A percentile compares a stretch with the other conserved stretches of the same genome.
phyloP scores from a whole-genome alignment of 2,888 invertebrate genomes.

The Epinotia ramella region DNA sequence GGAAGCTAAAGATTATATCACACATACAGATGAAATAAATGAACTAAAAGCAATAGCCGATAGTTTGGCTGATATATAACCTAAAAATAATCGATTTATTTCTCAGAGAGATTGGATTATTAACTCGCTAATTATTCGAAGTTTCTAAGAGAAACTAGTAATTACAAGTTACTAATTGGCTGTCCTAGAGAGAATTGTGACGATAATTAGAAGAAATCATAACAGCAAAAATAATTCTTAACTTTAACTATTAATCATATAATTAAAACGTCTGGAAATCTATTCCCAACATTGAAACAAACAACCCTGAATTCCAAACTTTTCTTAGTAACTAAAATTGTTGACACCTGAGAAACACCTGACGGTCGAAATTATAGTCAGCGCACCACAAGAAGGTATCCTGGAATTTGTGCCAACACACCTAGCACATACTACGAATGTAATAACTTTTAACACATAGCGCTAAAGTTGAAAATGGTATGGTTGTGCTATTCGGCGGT shows the following conservation, averaged over 20 bases:
- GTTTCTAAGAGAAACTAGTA: constrained; percentile 4
- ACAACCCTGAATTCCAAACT: neutral
- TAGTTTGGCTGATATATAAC: neutral
- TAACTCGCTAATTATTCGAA: neutral
- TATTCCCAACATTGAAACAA: neutral
- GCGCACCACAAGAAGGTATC: constrained; percentile 37
- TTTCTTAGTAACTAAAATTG: constrained; percentile 28
- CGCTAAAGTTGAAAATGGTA: constrained; percentile 22
- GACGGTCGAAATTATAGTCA: constrained; percentile 43
- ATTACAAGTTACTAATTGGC: constrained; percentile 20
- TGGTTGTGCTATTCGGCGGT: neutral
- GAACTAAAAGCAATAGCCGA: neutral
- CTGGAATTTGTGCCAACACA: constrained; percentile 27
- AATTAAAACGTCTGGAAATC: too few relatives aligned
- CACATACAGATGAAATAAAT: too few relatives aligned
- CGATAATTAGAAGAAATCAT: neutral
- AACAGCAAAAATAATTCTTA: neutral
- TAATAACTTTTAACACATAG: constrained; percentile 11
- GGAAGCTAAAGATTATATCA: neutral
- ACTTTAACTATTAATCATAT: too few relatives aligned
- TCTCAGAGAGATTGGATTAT: constrained; percentile 1
- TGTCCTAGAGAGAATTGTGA: neutral
- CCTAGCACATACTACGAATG: neutral
- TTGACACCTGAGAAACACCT: constrained; percentile 43
- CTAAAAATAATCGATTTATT: neutral